These are phyloP conservation scores for Grapholita molesta DNA, from an alignment of 1,140 invertebrate species.

Conservation along the genomic window DNA sequence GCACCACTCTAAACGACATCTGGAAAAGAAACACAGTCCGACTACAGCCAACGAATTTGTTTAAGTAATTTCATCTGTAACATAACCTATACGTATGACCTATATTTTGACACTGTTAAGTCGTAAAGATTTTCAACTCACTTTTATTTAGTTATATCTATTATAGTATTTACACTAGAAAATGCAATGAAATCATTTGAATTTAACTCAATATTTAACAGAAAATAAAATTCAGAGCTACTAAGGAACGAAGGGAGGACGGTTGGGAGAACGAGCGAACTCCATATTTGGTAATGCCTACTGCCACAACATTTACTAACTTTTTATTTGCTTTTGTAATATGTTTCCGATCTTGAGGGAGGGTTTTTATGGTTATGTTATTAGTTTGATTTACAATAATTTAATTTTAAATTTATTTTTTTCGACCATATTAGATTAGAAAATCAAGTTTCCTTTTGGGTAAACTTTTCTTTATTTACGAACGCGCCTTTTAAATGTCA, in stretches of 20 bases:
- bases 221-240: constrained; percentile 72
- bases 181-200: constrained; percentile 73
- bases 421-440: constrained; percentile 18
- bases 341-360: background rate
- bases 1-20: constrained; percentile 97
- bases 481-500: constrained; percentile 43
- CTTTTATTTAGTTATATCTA: constrained; percentile 64
- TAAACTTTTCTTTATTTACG: constrained; percentile 37
- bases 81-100: constrained; percentile 74
- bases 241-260: constrained; percentile 76
- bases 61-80: constrained; percentile 61
- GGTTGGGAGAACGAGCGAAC: constrained; percentile 78
- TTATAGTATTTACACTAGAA: constrained; percentile 63
- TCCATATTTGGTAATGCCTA: constrained; percentile 80
- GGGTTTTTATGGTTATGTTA: background rate
- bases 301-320: constrained; percentile 65
- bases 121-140: constrained; percentile 56
- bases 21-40: constrained; percentile 63
- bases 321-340: constrained; percentile 33
- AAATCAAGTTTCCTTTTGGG: constrained; percentile 25
- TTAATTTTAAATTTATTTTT: constrained; percentile 11
- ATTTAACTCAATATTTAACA: constrained; percentile 60
- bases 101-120: constrained; percentile 67
- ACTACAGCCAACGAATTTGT: constrained; percentile 48
- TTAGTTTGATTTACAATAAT: background rate